phyloP scores from a whole-genome alignment of 2,113 vertebrate genomes.

The Himantopus leucocephalus region DNA sequence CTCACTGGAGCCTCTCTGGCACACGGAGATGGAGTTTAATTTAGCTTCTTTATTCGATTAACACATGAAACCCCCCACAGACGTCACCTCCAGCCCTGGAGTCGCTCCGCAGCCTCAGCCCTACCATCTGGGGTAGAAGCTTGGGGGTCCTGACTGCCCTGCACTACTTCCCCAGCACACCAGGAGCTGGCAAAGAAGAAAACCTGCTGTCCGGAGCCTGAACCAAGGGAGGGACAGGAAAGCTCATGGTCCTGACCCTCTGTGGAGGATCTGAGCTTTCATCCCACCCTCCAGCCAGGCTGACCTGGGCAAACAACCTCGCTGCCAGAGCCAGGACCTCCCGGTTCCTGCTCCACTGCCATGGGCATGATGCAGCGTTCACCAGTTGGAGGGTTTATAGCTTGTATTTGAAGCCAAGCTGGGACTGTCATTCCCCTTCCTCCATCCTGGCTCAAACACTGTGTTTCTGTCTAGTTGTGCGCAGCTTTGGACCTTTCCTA shows the following conservation, averaged over 20 bases:
- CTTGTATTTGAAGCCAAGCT: background rate
- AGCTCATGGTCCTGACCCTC: background rate
- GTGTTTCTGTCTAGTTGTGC: no score
- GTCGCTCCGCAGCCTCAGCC: background rate
- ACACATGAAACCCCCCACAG: background rate
- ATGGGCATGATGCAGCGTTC: fast-evolving
- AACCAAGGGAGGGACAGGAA: background rate
- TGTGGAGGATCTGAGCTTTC: background rate
- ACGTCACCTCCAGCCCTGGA: background rate
- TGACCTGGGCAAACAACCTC: background rate
- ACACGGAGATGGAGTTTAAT: background rate
- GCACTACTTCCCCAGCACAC: background rate
- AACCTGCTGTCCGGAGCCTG: background rate
- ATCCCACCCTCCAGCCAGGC: background rate
- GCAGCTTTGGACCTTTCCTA: background rate
- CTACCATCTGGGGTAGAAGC: background rate
- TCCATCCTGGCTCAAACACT: background rate
- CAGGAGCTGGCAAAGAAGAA: background rate
- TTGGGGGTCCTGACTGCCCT: background rate
- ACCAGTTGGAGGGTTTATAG: fast-evolving
- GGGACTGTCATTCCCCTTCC: background rate
- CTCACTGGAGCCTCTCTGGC: background rate
- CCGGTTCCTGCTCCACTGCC: background rate
- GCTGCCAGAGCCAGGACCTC: background rate
- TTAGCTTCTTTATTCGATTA: background rate